A percentile compares a stretch with the other conserved stretches of the same genome.
Conservation (phyloP, 2,113 vertebrate genomes). For the Sylvia atricapilla region DNA sequence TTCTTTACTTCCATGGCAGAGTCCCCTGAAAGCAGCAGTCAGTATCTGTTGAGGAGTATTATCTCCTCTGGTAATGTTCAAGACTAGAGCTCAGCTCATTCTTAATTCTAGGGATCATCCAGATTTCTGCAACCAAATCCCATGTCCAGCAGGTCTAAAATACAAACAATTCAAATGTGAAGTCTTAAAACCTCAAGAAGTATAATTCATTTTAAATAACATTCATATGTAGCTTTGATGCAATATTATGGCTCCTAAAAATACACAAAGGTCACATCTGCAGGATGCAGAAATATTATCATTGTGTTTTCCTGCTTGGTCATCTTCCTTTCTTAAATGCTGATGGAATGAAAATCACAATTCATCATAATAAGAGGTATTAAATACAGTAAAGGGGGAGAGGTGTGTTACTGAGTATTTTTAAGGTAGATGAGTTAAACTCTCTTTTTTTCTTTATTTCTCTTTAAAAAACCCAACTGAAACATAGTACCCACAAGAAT, state of each 20-base stretch:
- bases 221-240: neutral
- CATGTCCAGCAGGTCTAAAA: neutral
- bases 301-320: neutral
- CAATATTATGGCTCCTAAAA: neutral
- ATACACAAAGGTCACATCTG: neutral
- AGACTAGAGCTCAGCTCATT: neutral
- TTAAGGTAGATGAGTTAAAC: neutral
- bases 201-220: neutral
- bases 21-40: neutral
- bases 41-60: neutral
- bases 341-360: neutral
- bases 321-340: neutral
- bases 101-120: neutral
- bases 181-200: neutral
- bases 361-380: neutral
- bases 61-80: neutral
- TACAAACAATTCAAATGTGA: neutral
- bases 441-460: neutral
- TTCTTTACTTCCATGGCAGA: neutral
- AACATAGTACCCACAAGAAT: neutral
- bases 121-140: neutral
- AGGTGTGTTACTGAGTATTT: neutral
- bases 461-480: neutral
- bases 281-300: neutral
- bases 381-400: neutral